Base-by-base conservation (phyloP, 2,888 invertebrate genomes). In the Leucoma salicis region DNA sequence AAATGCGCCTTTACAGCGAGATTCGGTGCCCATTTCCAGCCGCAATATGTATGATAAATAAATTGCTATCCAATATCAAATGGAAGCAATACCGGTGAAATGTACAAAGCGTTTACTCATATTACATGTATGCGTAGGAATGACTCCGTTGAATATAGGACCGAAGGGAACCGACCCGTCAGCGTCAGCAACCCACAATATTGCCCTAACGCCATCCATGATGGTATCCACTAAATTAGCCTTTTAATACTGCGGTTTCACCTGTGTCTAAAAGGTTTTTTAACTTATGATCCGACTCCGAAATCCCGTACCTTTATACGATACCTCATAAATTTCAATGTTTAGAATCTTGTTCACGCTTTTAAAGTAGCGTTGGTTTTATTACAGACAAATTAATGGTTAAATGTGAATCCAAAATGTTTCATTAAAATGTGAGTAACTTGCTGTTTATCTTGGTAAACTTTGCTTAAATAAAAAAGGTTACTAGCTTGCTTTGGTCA, bases 41-140 rank as follows among this genome's bases (percentile, higher is more conserved):
- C 82, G 78, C 87, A 86, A 88, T 88, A 89, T 86, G 82, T 89
- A 89, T 89, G 88, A 88, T 89, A 89, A 89, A 89, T 88, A 89
- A 89, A 89, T 89, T 86, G 88, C 82, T 85, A 88, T 88, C 87
- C 88, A 87, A 89, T 89, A 89, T 87, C 78, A 87, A 87, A 88
- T 84, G 82, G 84, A 78, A 81, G 72, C 83, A 76, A 82, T 82
- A 78, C 79, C 79, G 74, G 74, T 80, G 82, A 84, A 85, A 81
- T 85, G 86, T 85, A 86, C 83, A 84, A 75, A 82, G 72, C 81
- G 75, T 78, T 82, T 78, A 77, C 80, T 82, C 74, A 72, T 82
- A 78, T 78, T 76, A 76, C 76, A 63, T 72, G 63, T 73, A 72
- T 68, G 71, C 63, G 67, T 75, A 74, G 63, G 66, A 70, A 75